Percentiles rank a stretch among this genome's conserved stretches.
These are phyloP conservation scores for Macroglossus sobrinus DNA, from an alignment of 2,113 vertebrate species.

Conservation along the genomic window DNA sequence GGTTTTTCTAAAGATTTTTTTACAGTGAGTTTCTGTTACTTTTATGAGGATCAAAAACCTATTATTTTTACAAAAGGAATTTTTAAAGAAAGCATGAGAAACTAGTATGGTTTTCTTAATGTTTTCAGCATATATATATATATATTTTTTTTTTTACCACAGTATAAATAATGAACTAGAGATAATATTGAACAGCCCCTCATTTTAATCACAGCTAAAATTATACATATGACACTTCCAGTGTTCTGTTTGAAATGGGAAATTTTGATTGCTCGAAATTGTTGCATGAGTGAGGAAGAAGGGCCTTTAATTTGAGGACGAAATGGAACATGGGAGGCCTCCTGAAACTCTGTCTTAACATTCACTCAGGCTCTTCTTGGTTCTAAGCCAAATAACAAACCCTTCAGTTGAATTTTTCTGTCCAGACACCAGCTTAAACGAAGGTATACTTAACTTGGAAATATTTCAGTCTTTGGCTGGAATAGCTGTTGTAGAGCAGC, in stretches of 20 bases:
- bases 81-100: not conserved
- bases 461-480: constrained; percentile 33
- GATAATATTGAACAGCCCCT: not conserved
- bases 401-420: constrained; percentile 31
- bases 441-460: constrained; percentile 56
- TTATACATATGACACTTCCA: not conserved
- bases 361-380: not conserved
- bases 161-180: not conserved
- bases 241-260: not conserved
- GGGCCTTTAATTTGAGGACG: not conserved
- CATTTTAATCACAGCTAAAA: not conserved
- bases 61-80: not conserved
- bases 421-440: constrained; percentile 49
- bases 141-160: not conserved
- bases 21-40: not conserved
- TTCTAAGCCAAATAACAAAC: constrained; percentile 38
- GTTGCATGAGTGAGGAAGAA: not conserved
- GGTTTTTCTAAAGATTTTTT: not conserved
- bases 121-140: not conserved
- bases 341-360: not conserved
- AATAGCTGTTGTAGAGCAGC: not conserved
- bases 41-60: not conserved
- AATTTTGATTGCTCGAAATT: not conserved
- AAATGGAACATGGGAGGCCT: not conserved
- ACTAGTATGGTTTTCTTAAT: not conserved